Conservation (phyloP, 2,888 invertebrate genomes). For the Erebia palarica region DNA sequence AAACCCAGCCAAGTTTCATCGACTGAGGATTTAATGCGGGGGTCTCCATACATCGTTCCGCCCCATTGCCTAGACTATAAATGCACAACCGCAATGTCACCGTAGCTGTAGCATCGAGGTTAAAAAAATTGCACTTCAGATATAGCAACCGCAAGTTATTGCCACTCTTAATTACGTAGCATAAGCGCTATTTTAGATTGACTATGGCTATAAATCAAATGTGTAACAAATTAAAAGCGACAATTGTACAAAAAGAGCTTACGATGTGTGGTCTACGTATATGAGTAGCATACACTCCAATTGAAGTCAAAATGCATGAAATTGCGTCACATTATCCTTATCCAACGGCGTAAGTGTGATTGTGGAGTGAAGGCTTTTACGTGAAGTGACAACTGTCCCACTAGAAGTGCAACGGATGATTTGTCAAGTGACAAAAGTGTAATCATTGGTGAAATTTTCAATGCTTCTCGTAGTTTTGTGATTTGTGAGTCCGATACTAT, state of each 20-base stretch:
- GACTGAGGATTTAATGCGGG: no score
- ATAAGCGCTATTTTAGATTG: slow-evolving; percentile 12
- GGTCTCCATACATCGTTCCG: no score
- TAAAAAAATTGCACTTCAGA: slow-evolving; percentile 17
- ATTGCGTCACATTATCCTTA: slow-evolving; percentile 69
- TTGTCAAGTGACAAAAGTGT: slow-evolving; percentile 16
- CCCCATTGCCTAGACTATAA: no score
- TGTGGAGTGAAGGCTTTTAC: slow-evolving; percentile 59
- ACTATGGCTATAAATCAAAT: slow-evolving; percentile 4
- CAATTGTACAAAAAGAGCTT: slow-evolving; percentile 27
- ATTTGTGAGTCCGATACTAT: not conserved
- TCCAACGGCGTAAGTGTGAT: slow-evolving; percentile 42
- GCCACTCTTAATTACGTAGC: fast-evolving
- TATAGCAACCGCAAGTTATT: not conserved
- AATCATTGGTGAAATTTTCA: slow-evolving; percentile 17
- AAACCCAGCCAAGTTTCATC: no score
- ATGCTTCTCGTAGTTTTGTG: slow-evolving; percentile 11
- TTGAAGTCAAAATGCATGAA: slow-evolving; percentile 71
- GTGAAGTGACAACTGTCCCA: slow-evolving; percentile 38
- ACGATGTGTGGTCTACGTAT: slow-evolving; percentile 70
- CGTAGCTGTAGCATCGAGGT: not conserved
- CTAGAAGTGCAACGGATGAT: slow-evolving; percentile 13
- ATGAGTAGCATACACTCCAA: slow-evolving; percentile 60
- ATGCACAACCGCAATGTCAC: slow-evolving; percentile 15
- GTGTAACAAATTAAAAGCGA: slow-evolving; percentile 31